These are phyloP conservation scores for Diabrotica balteata DNA, from an alignment of 2,888 invertebrate genomes.

Conservation along the genomic window DNA sequence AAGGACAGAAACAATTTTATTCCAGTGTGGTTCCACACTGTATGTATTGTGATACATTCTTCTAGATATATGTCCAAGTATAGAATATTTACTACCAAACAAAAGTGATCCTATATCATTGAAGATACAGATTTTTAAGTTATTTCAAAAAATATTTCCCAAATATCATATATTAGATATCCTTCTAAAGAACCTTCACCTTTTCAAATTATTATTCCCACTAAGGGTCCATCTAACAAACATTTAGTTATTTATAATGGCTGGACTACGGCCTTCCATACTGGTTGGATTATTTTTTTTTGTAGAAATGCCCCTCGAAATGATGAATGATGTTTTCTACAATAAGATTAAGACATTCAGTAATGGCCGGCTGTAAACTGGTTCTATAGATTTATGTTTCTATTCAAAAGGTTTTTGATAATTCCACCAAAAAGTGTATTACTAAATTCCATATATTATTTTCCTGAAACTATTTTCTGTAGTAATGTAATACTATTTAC, in stretches of 20 bases:
- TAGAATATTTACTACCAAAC: no score
- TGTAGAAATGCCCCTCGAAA: slow-evolving; percentile 42
- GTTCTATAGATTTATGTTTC: slow-evolving; percentile 37
- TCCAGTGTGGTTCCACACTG: no score
- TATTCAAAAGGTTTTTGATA: slow-evolving; percentile 21
- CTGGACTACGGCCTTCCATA: slow-evolving; percentile 27
- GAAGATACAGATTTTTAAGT: no score
- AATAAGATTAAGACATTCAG: slow-evolving; percentile 49
- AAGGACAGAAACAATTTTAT: no score
- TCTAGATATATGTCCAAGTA: no score
- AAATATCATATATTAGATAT: no score
- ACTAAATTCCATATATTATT: background rate
- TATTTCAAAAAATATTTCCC: no score
- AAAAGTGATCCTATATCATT: no score
- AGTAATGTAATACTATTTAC: no score
- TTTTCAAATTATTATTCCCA: slow-evolving; percentile 6
- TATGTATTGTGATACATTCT: no score
- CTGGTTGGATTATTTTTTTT: slow-evolving; percentile 36
- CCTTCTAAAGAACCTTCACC: no score
- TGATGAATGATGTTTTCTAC: slow-evolving; percentile 44
- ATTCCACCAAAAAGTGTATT: background rate
- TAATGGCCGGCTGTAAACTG: slow-evolving; percentile 42
- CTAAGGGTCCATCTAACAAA: slow-evolving; percentile 6
- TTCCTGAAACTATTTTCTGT: background rate
- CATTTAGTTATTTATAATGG: slow-evolving; percentile 22